Conservation (phyloP, 2,888 invertebrate genomes). For the Chrysolina americana region DNA sequence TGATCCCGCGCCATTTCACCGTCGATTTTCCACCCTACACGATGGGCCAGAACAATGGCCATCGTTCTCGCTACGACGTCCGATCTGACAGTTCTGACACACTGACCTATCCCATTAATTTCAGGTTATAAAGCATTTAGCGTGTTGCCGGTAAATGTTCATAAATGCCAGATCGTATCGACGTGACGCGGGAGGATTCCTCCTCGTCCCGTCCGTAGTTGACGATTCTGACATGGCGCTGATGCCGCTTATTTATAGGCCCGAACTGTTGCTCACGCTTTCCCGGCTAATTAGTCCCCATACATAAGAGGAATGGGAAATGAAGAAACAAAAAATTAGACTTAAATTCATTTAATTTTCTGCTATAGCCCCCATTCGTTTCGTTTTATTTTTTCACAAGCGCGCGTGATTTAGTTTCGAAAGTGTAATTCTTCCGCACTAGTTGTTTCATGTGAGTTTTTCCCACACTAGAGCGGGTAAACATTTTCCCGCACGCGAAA, state of each 20-base stretch:
- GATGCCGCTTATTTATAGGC: slow-evolving; percentile 8
- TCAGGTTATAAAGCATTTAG: slow-evolving; percentile 57
- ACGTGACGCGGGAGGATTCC: slow-evolving; percentile 23
- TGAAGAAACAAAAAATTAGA: too few relatives aligned
- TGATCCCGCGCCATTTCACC: slow-evolving; percentile 14
- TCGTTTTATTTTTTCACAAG: too few relatives aligned
- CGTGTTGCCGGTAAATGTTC: slow-evolving; percentile 51
- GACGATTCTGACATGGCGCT: slow-evolving; percentile 36
- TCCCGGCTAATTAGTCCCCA: slow-evolving; percentile 34
- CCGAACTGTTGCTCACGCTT: slow-evolving; percentile 39
- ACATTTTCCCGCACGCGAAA: too few relatives aligned
- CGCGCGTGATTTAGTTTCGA: too few relatives aligned
- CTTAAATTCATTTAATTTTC: too few relatives aligned
- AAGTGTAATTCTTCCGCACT: too few relatives aligned
- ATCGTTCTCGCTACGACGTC: slow-evolving; percentile 30
- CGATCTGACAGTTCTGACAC: slow-evolving; percentile 49
- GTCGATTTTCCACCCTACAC: slow-evolving; percentile 14
- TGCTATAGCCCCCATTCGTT: too few relatives aligned
- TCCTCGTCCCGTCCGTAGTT: slow-evolving; percentile 36
- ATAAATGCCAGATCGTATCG: slow-evolving; percentile 48
- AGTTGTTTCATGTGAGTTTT: too few relatives aligned
- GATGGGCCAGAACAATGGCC: slow-evolving; percentile 8
- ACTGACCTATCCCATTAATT: slow-evolving; percentile 58
- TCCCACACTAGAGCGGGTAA: too few relatives aligned
- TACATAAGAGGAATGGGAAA: background rate